These are phyloP conservation scores for Anthoptus insignis DNA, from an alignment of 2,888 invertebrate genomes.

Conservation along the genomic window DNA sequence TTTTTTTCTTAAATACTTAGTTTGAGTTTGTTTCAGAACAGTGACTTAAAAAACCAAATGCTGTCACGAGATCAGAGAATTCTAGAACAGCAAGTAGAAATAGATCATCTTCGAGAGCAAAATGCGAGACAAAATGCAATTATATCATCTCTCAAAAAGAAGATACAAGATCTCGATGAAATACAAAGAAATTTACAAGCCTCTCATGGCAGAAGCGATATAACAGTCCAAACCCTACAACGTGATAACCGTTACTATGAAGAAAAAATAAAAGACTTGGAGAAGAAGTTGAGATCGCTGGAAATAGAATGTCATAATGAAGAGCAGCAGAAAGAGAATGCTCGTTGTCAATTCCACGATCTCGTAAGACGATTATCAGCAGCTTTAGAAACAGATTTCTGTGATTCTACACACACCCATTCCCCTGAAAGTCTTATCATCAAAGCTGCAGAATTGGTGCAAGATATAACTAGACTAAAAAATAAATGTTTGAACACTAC, in stretches of 20 bases:
- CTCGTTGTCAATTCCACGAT: conserved; percentile 90
- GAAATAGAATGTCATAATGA: conserved; percentile 91
- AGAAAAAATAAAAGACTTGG: conserved; percentile 92
- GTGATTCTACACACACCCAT: conserved; percentile 88
- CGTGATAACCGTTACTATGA: conserved; percentile 91
- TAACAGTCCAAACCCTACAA: conserved; percentile 91
- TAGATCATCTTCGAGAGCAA: conserved; percentile 93
- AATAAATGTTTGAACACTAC: conserved; percentile 87
- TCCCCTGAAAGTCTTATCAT: conserved; percentile 91
- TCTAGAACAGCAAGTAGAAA: conserved; percentile 93
- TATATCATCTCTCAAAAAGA: conserved; percentile 92
- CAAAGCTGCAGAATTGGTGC: conserved; percentile 92
- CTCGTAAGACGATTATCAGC: conserved; percentile 90
- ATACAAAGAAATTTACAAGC: conserved; percentile 90
- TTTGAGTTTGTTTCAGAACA: conserved; percentile 87
- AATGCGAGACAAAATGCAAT: conserved; percentile 94
- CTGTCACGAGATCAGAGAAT: conserved; percentile 91
- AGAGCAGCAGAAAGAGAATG: conserved; percentile 92
- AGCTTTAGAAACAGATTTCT: conserved; percentile 91
- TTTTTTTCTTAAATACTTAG: background rate
- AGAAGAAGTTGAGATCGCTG: conserved; percentile 90
- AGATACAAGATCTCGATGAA: conserved; percentile 93
- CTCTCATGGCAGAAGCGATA: conserved; percentile 89
- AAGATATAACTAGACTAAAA: conserved; percentile 90
- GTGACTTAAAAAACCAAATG: conserved; percentile 90